phyloP scores from a whole-genome alignment of 2,113 vertebrate species.

The Capreolus pygargus region DNA sequence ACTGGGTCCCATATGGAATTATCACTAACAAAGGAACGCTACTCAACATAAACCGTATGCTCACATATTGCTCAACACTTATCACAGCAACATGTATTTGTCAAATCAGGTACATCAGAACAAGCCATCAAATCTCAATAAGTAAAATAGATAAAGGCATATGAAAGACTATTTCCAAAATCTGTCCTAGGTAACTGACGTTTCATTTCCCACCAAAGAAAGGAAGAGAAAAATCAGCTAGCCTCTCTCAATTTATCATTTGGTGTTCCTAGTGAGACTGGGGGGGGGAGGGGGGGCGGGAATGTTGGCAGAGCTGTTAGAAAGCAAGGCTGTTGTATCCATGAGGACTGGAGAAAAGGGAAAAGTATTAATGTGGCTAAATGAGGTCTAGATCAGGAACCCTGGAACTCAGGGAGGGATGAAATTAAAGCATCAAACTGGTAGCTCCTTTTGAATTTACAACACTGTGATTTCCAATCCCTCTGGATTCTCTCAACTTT shows the following conservation, averaged over 20 bases:
- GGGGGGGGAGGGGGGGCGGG: rapidly evolving
- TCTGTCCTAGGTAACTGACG: not conserved
- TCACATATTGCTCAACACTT: not conserved
- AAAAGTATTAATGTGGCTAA: not conserved
- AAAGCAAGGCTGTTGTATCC: not conserved
- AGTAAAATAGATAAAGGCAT: not conserved
- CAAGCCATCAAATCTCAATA: not conserved
- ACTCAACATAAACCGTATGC: not conserved
- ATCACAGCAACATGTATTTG: not conserved
- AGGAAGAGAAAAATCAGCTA: not conserved
- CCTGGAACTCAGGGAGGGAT: not conserved
- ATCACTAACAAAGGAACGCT: not conserved
- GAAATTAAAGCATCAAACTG: not conserved
- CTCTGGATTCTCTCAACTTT: not conserved
- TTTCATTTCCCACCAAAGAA: not conserved
- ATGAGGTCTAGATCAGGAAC: not conserved
- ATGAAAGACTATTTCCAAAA: not conserved
- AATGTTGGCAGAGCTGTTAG: not conserved
- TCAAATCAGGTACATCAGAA: not conserved
- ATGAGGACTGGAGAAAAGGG: not conserved
- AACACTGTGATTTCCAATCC: not conserved
- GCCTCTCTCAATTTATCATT: not conserved
- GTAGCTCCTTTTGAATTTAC: not conserved
- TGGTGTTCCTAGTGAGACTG: not conserved
- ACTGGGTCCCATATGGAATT: not conserved